Percentiles rank a stretch among this genome's conserved stretches.
phyloP scores from a whole-genome alignment of 1,140 invertebrate genomes.

The Drosophila parvula region DNA sequence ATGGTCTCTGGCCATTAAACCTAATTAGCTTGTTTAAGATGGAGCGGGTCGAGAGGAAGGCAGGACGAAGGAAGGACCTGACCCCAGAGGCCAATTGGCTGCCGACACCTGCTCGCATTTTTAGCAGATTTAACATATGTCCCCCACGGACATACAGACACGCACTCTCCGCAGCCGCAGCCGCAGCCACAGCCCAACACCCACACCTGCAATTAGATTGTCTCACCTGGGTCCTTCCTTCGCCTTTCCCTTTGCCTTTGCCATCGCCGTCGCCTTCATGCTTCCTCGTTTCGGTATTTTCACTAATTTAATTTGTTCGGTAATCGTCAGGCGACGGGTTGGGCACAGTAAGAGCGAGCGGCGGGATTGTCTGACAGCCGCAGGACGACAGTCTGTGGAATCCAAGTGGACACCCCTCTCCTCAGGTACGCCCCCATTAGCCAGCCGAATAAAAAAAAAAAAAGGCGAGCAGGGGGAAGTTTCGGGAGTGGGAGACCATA shows the following conservation, averaged over 20 bases:
- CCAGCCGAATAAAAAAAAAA: slow-evolving; percentile 16
- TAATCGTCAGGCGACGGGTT: slow-evolving; percentile 58
- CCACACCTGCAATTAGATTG: slow-evolving; percentile 67
- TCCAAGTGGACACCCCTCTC: slow-evolving; percentile 9
- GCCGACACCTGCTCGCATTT: slow-evolving; percentile 54
- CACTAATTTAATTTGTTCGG: slow-evolving; percentile 77
- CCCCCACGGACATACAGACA: slow-evolving; percentile 16
- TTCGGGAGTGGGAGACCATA: slow-evolving; percentile 22
- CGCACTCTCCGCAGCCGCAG: slow-evolving; percentile 7
- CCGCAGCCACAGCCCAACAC: slow-evolving; percentile 1
- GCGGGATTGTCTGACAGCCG: slow-evolving; percentile 23
- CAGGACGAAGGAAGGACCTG: slow-evolving; percentile 3
- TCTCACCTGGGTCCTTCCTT: slow-evolving; percentile 49
- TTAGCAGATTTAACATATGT: slow-evolving; percentile 51
- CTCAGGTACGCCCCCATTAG: slow-evolving; percentile 55
- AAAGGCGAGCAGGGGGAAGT: slow-evolving; percentile 7
- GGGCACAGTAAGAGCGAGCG: slow-evolving; percentile 1
- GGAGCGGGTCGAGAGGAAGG: not conserved
- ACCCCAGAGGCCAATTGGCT: slow-evolving; percentile 50
- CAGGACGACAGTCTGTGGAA: slow-evolving; percentile 6
- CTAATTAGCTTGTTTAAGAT: slow-evolving; percentile 74
- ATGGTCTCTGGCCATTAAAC: slow-evolving; percentile 61
- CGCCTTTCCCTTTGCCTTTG: not conserved
- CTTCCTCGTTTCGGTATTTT: slow-evolving; percentile 62
- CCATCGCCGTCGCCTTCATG: not conserved